phyloP scores from a whole-genome alignment of 2,113 vertebrate species.

The Brienomyrus brachyistius region DNA sequence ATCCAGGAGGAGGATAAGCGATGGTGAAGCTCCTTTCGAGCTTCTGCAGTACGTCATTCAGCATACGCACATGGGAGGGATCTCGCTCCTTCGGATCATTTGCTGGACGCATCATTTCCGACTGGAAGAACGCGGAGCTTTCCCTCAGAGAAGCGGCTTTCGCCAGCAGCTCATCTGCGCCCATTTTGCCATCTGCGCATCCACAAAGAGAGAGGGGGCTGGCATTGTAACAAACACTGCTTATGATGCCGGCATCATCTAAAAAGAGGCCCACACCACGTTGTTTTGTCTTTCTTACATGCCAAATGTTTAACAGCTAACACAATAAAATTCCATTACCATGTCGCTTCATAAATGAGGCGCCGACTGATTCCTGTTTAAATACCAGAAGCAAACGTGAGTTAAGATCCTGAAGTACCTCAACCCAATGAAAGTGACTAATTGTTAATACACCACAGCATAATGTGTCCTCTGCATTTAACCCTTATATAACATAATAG shows the following conservation, averaged over 20 bases:
- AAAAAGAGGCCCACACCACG: neutral
- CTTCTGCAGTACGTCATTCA: conserved; percentile 82
- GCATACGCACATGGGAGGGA: conserved; percentile 77
- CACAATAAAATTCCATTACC: neutral
- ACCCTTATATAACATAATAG: neutral
- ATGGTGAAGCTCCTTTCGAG: conserved; percentile 83
- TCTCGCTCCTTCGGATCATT: conserved; percentile 81
- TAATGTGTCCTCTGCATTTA: neutral
- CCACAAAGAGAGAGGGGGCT: conserved; percentile 15
- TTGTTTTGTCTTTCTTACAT: neutral
- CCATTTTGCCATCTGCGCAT: conserved; percentile 52
- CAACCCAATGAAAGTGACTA: neutral
- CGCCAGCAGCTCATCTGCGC: conserved; percentile 51
- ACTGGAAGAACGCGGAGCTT: conserved; percentile 76
- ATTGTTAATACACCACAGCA: too few relatives aligned
- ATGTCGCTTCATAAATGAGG: neutral
- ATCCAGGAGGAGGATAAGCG: conserved; percentile 65
- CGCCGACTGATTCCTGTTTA: neutral
- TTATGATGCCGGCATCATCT: neutral
- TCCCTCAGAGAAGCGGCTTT: conserved; percentile 67
- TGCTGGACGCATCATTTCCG: conserved; percentile 87
- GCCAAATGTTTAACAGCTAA: neutral
- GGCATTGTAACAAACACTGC: neutral
- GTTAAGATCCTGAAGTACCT: neutral
- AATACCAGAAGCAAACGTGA: neutral